Conservation (phyloP, 2,888 invertebrate genomes). For the Mystacides longicornis region DNA sequence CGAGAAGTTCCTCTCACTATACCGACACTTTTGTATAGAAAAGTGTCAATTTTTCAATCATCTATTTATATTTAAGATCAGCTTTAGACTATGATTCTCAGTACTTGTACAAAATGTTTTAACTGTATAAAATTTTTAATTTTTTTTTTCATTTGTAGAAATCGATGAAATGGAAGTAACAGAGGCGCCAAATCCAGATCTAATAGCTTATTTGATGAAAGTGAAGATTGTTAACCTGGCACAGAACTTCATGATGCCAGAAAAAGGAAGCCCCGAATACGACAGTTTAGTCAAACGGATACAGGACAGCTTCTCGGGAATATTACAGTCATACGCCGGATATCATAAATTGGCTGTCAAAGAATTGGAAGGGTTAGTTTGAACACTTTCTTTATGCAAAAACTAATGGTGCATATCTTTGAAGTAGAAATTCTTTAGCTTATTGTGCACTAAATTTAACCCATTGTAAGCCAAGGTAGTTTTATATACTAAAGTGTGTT, state of each 20-base stretch:
- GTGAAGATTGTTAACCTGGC: conserved; percentile 70
- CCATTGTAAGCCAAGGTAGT: no score
- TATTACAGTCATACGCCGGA: conserved; percentile 58
- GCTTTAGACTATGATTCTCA: no score
- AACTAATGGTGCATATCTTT: no score
- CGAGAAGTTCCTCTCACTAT: no score
- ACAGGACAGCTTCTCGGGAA: conserved; percentile 55
- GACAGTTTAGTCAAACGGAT: conserved; percentile 61
- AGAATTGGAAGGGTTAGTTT: conserved; percentile 61
- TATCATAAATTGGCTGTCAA: conserved; percentile 64
- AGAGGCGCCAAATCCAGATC: conserved; percentile 56
- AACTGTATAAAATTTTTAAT: no score
- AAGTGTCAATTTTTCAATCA: no score
- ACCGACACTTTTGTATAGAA: no score
- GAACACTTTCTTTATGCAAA: no score
- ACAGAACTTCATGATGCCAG: conserved; percentile 67
- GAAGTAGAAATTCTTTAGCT: no score
- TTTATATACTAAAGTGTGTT: no score
- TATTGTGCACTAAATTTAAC: no score
- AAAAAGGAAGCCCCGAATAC: conserved; percentile 65
- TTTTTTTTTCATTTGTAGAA: conserved; percentile 33
- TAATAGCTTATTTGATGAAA: conserved; percentile 60
- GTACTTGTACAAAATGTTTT: conserved; percentile 67
- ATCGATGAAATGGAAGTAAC: conserved; percentile 52
- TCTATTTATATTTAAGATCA: no score